Conservation (phyloP, 2,888 invertebrate species). For the Philaethria dido region DNA sequence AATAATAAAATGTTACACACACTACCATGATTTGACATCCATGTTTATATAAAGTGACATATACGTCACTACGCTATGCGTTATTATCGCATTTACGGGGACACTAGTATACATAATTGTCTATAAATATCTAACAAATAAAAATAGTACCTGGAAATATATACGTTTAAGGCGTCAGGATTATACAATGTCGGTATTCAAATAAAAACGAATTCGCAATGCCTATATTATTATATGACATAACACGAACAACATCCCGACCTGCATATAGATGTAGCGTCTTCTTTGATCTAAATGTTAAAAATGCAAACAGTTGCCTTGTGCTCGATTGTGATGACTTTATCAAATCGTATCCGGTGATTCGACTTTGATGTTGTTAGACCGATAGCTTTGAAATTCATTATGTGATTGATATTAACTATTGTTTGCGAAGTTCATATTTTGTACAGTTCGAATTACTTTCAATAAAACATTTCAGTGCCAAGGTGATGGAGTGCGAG, state of each 20-base stretch:
- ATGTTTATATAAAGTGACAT: too few species aligned
- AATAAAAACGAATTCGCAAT: slow-evolving; percentile 18
- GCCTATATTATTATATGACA: slow-evolving; percentile 11
- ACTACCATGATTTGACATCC: too few species aligned
- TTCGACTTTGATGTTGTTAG: slow-evolving; percentile 7
- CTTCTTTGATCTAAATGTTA: slow-evolving; percentile 20
- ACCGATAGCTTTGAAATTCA: slow-evolving; percentile 20
- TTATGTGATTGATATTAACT: slow-evolving; percentile 8
- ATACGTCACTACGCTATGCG: too few species aligned
- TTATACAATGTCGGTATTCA: slow-evolving; percentile 2
- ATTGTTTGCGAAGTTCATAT: not conserved
- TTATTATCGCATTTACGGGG: too few species aligned
- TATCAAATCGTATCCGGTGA: slow-evolving; percentile 21
- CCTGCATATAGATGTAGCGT: slow-evolving; percentile 19
- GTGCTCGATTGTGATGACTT: slow-evolving; percentile 22
- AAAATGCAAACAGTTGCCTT: slow-evolving; percentile 22
- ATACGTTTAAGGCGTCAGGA: not conserved
- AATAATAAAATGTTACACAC: too few species aligned
- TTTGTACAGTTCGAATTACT: slow-evolving; percentile 5
- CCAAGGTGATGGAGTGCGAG: not conserved
- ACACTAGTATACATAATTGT: too few species aligned
- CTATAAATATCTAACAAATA: too few species aligned
- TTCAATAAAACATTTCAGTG: slow-evolving; percentile 11
- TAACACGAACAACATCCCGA: slow-evolving; percentile 8
- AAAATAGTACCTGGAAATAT: too few species aligned